Base-by-base conservation (phyloP, 1,140 invertebrate species). In the Drosophila kanapiae region DNA sequence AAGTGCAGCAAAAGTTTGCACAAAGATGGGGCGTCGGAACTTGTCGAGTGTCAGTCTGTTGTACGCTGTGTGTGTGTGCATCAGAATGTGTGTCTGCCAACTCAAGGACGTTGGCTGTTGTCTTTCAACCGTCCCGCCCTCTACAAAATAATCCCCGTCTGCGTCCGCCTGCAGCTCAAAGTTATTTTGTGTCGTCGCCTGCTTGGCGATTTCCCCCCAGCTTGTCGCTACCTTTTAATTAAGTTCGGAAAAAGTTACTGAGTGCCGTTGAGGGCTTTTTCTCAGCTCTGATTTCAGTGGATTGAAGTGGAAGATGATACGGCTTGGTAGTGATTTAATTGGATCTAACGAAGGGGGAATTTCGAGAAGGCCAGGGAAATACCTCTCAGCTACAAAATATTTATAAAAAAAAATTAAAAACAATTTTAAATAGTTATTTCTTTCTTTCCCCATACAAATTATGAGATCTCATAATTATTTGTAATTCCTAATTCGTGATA, bases 61-160 rank as follows among this genome's bases (percentile, higher is more conserved):
- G 53, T 37, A 4, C 8, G 3, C 23, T 14, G 18, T 43, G 16
- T 45, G 42, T 37, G 54, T 23, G 18, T 57, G n/a, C 43, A 59
- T 49, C 43, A 31, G 27, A 59, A 49, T 60, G 42, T 60, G 29
- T 60, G 58, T 33, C 58, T 60, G 61, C 29, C 31, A 62, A 67
- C 78, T 77, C 79, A 81, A 81, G 79, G 79, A 81, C 79, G 78
- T 81, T 77, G 63, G 38, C 37, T 62, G 49, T 54, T 60, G 58
- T 53, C 48, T 60, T 60, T 60, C 29, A 31, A 33, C 29, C 29
- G 58, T 53, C 16, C 45, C 43, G 45, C 45, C 58, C 58, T 54
- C 58, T 37, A 48, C 23, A 54, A 54, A 38, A n/a, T 38, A 56
- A 56, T 38, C 53, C 53, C 56, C 43, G 38, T 35, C 43, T 13